These are phyloP conservation scores for Dorcus parallelipipedus DNA, from an alignment of 2,888 invertebrate genomes.

Conservation along the genomic window DNA sequence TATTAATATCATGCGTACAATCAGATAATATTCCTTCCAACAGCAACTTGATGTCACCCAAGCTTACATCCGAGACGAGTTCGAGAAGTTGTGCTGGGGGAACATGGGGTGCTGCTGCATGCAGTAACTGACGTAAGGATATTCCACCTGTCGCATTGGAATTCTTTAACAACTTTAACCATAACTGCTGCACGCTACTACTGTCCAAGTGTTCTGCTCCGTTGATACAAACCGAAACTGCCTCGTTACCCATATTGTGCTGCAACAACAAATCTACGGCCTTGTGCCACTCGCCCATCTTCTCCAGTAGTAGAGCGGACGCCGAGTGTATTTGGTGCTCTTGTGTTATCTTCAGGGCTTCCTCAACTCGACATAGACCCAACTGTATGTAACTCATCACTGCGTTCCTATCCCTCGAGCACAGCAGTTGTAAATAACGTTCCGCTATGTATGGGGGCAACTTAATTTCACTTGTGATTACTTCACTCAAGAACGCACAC, in stretches of 20 bases:
- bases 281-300: conserved; percentile 67
- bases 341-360: conserved; percentile 62
- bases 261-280: conserved; percentile 64
- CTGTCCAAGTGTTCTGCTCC: conserved; percentile 49
- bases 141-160: conserved; percentile 47
- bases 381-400: conserved; percentile 55
- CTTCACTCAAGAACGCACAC: conserved; percentile 59
- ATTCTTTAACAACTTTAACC: conserved; percentile 53
- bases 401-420: conserved; percentile 53
- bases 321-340: conserved; percentile 62
- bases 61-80: conserved; percentile 57
- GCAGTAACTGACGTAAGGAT: conserved; percentile 50
- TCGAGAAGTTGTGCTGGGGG: conserved; percentile 58
- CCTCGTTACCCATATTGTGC: conserved; percentile 40
- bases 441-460: conserved; percentile 55
- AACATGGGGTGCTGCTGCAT: conserved; percentile 56
- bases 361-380: conserved; percentile 61
- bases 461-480: conserved; percentile 46
- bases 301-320: conserved; percentile 71
- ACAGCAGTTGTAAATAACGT: conserved; percentile 61
- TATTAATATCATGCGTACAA: conserved; percentile 70
- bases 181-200: conserved; percentile 50
- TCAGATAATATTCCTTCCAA: conserved; percentile 69
- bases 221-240: conserved; percentile 48
- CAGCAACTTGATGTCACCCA: conserved; percentile 61